Percentiles rank a stretch among this genome's conserved stretches.
Conservation (phyloP, 2,797 vertebrate genomes). For the Oryzias sinensis region DNA sequence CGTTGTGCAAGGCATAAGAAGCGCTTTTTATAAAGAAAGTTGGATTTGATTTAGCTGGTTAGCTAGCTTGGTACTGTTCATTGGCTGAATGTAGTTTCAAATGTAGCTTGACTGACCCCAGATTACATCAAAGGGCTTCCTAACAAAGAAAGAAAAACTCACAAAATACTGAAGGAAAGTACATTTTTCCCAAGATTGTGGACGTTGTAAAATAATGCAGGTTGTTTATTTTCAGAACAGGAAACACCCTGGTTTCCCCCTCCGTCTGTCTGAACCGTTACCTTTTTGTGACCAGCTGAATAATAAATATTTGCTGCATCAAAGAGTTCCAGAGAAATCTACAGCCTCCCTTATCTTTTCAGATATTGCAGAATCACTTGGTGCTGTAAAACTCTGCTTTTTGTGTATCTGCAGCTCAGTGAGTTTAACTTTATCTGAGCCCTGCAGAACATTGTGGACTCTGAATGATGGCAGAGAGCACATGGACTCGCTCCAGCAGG, state of each 20-base stretch:
- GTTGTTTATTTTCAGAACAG: conserved; percentile 23
- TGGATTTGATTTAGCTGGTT: no score
- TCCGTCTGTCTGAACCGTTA: conserved; percentile 34
- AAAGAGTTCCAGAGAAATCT: conserved; percentile 27
- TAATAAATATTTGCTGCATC: conserved; percentile 46
- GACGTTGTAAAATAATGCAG: conserved; percentile 18
- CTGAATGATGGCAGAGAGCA: conserved; percentile 63
- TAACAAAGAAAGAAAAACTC: no score
- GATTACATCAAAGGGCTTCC: no score
- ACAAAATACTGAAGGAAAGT: background rate
- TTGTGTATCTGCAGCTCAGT: conserved; percentile 37
- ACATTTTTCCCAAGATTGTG: background rate
- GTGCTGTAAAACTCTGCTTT: conserved; percentile 48
- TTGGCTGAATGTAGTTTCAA: no score
- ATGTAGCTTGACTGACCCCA: no score
- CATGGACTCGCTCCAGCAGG: conserved; percentile 68
- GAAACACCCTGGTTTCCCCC: conserved; percentile 34
- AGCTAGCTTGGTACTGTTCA: no score
- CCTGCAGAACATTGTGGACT: conserved; percentile 60
- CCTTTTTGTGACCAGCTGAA: conserved; percentile 28
- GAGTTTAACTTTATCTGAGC: conserved; percentile 44
- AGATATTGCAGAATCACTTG: conserved; percentile 48
- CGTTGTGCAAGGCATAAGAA: no score
- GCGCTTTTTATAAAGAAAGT: no score
- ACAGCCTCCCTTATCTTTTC: conserved; percentile 31